phyloP scores from a whole-genome alignment of 2,888 invertebrate genomes.

The Meghimatium bilineatum region DNA sequence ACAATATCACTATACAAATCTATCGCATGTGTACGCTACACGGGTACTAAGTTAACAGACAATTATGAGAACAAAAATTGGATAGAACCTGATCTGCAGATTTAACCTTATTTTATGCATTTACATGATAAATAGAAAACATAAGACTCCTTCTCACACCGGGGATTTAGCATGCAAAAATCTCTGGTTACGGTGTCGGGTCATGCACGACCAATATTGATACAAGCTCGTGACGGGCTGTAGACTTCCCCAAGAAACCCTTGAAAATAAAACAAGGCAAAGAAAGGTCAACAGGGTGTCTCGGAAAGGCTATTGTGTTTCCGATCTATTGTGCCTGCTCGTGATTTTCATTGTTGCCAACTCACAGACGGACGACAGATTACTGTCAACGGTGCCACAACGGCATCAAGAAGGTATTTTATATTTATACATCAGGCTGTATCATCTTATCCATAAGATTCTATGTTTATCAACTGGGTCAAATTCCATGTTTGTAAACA shows the following conservation, averaged over 20 bases:
- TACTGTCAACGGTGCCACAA: not conserved
- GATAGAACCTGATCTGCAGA: not conserved
- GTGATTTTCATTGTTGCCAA: slow-evolving; percentile 12
- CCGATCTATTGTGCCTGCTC: not conserved
- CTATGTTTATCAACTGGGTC: too few species aligned
- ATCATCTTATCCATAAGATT: too few species aligned
- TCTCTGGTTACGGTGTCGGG: not conserved
- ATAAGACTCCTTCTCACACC: not conserved
- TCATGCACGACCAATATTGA: slow-evolving; percentile 22
- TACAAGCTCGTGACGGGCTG: not conserved
- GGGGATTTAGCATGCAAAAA: not conserved
- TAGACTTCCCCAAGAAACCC: too few species aligned
- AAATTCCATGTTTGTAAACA: too few species aligned
- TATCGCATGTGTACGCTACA: not conserved
- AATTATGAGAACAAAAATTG: slow-evolving; percentile 12
- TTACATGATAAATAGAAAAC: slow-evolving; percentile 14
- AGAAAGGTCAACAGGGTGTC: slow-evolving; percentile 4
- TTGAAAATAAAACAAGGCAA: not conserved
- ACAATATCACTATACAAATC: not conserved
- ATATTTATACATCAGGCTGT: too few species aligned
- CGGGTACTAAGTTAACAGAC: not conserved
- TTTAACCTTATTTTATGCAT: slow-evolving; percentile 20
- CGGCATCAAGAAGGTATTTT: too few species aligned
- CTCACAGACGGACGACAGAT: not conserved
- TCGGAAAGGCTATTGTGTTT: slow-evolving; percentile 21